Evolutionary conservation across 2,888 invertebrate genomes (phyloP).

Genomic region (Chrysopilus asiliformis): DNA sequence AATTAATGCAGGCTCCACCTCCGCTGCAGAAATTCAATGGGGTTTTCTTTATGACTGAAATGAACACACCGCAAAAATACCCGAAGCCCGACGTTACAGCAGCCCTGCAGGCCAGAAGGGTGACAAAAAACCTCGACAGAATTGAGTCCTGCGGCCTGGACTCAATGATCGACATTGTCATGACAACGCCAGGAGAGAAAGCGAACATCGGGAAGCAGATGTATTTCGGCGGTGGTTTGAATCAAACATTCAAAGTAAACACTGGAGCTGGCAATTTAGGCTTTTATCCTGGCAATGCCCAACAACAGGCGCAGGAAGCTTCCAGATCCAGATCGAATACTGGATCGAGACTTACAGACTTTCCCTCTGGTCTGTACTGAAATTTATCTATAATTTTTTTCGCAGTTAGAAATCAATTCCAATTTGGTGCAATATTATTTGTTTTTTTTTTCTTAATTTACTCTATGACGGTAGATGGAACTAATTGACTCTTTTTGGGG

Average conservation of each 20-base stretch:
- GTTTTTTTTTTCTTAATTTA: too few relatives aligned
- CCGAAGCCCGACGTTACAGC: constrained; percentile 37
- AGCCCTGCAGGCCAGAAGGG: constrained; percentile 45
- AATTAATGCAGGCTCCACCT: constrained; percentile 13
- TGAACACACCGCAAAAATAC: constrained; percentile 36
- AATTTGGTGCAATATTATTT: constrained; percentile 12
- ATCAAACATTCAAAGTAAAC: constrained; percentile 22
- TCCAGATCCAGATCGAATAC: constrained; percentile 33
- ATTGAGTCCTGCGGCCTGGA: constrained; percentile 56
- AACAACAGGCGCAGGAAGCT: constrained; percentile 9
- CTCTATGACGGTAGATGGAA: too few relatives aligned
- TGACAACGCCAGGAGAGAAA: constrained; percentile 44
- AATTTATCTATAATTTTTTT: constrained; percentile 2
- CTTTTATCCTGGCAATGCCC: constrained; percentile 43
- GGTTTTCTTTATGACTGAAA: constrained; percentile 44
- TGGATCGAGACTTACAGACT: constrained; percentile 52
- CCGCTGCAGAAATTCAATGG: constrained; percentile 42
- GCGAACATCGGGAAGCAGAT: constrained; percentile 31
- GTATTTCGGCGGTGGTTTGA: constrained; percentile 29
- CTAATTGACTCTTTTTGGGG: constrained; percentile 11
- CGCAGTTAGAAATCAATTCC: not conserved
- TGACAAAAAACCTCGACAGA: constrained; percentile 65
- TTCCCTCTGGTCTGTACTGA: constrained; percentile 55
- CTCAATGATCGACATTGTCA: constrained; percentile 56
- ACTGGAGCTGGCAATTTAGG: constrained; percentile 45